Base-by-base conservation (phyloP, 2,888 invertebrate genomes). In the Microctonus aethiopoides region DNA sequence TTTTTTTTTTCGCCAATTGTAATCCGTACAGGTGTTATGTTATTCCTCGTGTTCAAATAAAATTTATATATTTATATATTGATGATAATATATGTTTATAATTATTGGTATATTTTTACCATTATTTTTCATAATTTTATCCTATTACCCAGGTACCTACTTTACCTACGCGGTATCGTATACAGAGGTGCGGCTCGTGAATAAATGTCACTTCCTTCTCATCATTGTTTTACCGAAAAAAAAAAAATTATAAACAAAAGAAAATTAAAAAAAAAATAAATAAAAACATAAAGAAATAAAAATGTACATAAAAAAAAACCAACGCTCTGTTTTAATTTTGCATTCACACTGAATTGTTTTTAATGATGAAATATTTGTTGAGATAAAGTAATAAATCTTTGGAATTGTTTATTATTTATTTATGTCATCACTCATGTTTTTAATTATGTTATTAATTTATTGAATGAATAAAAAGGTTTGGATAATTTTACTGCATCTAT, bases 91-190 rank as follows among this genome's bases (percentile, higher is more conserved):
- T n/a, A 36, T 68, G 54, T 26, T 7, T 51, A 32, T 62, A n/a
- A 63, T 32, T 41, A 16, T 63, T 70, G 60, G 68, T 65, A 39
- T 59, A 51, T 68, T 60, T 59, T 54, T 22, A 34, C 34, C 52
- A 76, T 81, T 81, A 80, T 76, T 79, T 79, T 80, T 77, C 78
- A 78, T 76, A 80, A 67, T 78, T 80, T 81, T 80, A 81, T 71
- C 79, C 79, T 83, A 84, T 76, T 76, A 81, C 81, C 84, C 84
- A 86, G 86, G 85, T 86, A 84, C 84, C 86, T 86, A 86, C 84
- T 84, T 84, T 86, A 85, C 85, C 84, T 85, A 86, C 85, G 79
- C 84, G 85, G 84, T 86, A 85, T 86, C 85, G 85, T 85, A 86
- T 85, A 85, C 85, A 82, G 81, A 79, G 79, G 83, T 81, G 81